Conservation (phyloP, 2,797 vertebrate genomes). For the Botia almorhae region DNA sequence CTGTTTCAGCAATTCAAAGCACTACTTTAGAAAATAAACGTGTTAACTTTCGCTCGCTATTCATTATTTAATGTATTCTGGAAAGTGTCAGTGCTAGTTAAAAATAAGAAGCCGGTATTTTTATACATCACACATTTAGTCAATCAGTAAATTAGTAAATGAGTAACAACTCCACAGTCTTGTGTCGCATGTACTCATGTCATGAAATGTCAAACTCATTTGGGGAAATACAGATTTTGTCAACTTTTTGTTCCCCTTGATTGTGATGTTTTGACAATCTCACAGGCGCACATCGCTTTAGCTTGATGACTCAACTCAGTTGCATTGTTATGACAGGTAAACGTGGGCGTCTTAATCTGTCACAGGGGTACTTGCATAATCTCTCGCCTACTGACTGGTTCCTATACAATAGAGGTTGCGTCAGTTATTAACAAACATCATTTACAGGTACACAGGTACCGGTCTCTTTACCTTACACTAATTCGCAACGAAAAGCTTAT, state of each 20-base stretch:
- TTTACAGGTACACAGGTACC: too few species aligned
- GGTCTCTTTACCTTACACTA: too few species aligned
- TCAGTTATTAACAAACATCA: constrained; percentile 38
- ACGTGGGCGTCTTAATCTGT: constrained; percentile 25
- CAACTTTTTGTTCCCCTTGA: constrained; percentile 10
- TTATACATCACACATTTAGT: neutral
- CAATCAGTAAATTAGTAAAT: neutral
- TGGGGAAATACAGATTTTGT: constrained; percentile 36
- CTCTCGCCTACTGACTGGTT: constrained; percentile 33
- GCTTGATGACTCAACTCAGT: constrained; percentile 34
- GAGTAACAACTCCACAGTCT: neutral
- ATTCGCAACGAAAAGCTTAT: too few species aligned
- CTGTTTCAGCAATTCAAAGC: neutral
- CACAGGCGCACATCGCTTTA: neutral
- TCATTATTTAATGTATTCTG: too few species aligned
- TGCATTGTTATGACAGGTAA: constrained; percentile 46
- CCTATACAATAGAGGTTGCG: constrained; percentile 35
- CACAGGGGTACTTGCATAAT: constrained; percentile 18
- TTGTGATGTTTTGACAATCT: constrained; percentile 34
- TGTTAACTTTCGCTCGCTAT: neutral
- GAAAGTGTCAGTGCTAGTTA: too few species aligned
- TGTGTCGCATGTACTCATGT: neutral
- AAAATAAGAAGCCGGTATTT: neutral
- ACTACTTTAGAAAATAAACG: neutral
- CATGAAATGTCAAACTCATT: neutral